These are phyloP conservation scores for Oceanodroma tethys DNA, from an alignment of 2,113 vertebrate species.

Conservation along the genomic window DNA sequence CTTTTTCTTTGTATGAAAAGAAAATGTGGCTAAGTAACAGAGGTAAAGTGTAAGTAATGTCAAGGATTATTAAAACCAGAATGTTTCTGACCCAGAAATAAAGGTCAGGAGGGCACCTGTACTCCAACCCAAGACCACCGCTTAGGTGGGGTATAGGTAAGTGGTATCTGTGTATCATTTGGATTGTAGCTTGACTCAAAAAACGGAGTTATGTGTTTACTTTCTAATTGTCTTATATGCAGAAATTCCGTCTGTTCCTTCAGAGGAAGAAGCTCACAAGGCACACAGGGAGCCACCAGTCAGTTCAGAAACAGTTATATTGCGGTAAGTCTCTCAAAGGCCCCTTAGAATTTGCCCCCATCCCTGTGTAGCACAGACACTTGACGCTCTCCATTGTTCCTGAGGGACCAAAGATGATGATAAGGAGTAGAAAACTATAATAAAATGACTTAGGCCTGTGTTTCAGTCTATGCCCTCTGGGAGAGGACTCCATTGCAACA, in stretches of 20 bases:
- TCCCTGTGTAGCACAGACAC: not conserved
- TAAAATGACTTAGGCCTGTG: not conserved
- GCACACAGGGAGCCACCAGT: not conserved
- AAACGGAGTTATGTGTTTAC: not conserved
- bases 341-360: not conserved
- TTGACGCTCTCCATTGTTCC: not conserved
- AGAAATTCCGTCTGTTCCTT: constrained; percentile 30
- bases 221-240: not conserved
- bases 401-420: not conserved
- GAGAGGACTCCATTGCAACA: not conserved
- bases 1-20: not conserved
- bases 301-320: constrained; percentile 17
- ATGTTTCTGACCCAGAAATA: not conserved
- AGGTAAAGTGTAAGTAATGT: not conserved
- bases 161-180: not conserved
- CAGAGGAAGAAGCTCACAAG: constrained; percentile 30
- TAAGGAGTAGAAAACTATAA: not conserved
- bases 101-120: not conserved
- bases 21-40: not conserved
- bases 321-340: constrained; percentile 44
- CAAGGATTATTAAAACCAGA: not conserved
- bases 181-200: not conserved
- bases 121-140: not conserved
- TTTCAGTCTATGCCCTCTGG: not conserved
- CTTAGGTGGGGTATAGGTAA: not conserved